A percentile compares a stretch with the other conserved stretches of the same genome.
Conservation (phyloP, 1,140 invertebrate genomes). For the Heterodera carotae region DNA sequence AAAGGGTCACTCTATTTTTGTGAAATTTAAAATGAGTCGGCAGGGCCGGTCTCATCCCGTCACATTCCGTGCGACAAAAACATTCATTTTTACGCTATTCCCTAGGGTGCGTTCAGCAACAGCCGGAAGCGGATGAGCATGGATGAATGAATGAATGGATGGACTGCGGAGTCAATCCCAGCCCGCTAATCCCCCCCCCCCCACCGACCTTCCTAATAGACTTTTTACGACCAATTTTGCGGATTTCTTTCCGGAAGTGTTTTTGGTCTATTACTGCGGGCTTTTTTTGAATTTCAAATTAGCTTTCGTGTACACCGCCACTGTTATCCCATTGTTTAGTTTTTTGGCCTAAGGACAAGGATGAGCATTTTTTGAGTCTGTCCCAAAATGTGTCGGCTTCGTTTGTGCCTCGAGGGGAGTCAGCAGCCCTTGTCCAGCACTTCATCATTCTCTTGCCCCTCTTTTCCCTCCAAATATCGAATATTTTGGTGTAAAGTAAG, state of each 20-base stretch:
- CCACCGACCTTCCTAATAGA: neutral
- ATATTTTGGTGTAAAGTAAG: neutral
- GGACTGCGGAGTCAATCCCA: no score
- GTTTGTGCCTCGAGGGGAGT: neutral
- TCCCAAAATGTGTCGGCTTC: no score
- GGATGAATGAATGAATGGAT: no score
- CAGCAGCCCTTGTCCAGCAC: neutral
- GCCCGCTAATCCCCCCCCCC: no score
- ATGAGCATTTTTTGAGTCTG: no score
- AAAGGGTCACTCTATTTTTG: no score
- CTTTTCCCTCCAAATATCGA: neutral
- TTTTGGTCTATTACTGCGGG: no score
- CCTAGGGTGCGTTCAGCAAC: neutral
- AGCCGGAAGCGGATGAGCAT: neutral
- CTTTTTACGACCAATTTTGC: neutral
- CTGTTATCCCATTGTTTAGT: neutral
- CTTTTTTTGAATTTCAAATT: neutral
- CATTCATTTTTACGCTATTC: neutral
- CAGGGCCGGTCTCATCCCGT: neutral
- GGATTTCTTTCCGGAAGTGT: neutral
- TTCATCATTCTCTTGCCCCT: neutral
- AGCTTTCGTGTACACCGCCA: neutral
- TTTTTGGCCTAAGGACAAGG: neutral
- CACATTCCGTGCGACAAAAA: neutral
- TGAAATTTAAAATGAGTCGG: no score